These are phyloP conservation scores for Parazoanthus darwini DNA, from an alignment of 92 coral and sea anemone species.

Conservation along the genomic window DNA sequence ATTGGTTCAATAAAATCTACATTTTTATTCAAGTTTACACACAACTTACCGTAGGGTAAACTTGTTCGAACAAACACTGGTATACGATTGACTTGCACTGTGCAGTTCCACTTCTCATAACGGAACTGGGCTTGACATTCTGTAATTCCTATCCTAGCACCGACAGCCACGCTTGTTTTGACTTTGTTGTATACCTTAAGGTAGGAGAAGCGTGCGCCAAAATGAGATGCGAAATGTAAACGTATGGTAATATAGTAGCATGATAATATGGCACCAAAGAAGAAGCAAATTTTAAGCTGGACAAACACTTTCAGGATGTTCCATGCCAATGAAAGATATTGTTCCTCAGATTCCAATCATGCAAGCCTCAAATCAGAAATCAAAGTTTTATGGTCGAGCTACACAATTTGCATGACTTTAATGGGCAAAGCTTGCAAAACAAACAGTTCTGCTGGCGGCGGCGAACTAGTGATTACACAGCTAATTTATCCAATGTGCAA, in stretches of 20 bases:
- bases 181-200: conserved; percentile 22
- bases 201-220: not conserved
- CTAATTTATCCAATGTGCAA: not conserved
- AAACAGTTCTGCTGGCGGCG: conserved; percentile 16
- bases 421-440: not conserved
- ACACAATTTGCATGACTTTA: conserved; percentile 26
- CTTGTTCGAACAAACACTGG: conserved; percentile 3
- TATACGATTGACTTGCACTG: not conserved
- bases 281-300: too few relatives aligned
- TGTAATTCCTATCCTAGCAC: not conserved
- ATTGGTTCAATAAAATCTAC: not conserved
- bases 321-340: too few relatives aligned
- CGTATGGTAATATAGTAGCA: not conserved
- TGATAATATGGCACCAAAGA: not conserved
- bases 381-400: not conserved
- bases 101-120: conserved; percentile 37
- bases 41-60: conserved; percentile 36
- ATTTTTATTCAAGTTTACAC: not conserved
- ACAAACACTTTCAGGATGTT: not conserved
- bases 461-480: not conserved
- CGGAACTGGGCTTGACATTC: conserved; percentile 38
- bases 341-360: too few relatives aligned
- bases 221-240: not conserved
- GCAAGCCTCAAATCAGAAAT: not conserved
- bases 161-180: conserved; percentile 2